These are phyloP conservation scores for Sciurus niger DNA, from an alignment of 2,113 vertebrate species.

Conservation along the genomic window DNA sequence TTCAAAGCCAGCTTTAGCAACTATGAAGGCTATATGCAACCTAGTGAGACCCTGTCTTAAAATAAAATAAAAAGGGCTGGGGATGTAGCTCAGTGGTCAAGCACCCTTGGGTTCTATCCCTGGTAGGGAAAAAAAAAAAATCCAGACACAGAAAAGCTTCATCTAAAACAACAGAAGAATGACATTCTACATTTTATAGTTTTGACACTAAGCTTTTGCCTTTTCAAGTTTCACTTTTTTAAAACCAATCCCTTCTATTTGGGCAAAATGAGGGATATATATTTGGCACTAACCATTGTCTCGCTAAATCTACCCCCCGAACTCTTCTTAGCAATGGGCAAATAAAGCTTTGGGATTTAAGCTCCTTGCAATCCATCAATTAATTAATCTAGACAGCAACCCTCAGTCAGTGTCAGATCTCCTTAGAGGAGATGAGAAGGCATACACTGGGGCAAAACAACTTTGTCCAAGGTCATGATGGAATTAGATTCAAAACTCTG, in stretches of 20 bases:
- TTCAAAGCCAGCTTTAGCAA: too few relatives aligned
- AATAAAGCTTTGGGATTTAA: conserved; percentile 61
- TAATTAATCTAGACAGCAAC: conserved; percentile 76
- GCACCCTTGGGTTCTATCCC: too few relatives aligned
- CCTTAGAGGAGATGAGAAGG: conserved; percentile 57
- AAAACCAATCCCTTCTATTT: background rate
- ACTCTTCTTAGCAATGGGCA: conserved; percentile 49
- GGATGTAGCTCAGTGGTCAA: too few relatives aligned
- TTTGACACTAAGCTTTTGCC: conserved; percentile 5
- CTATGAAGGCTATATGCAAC: too few relatives aligned
- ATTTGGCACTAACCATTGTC: conserved; percentile 10
- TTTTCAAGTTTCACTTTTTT: conserved; percentile 20
- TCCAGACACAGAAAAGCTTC: background rate
- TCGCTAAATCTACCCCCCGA: conserved; percentile 48
- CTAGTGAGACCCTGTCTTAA: too few relatives aligned
- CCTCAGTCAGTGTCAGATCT: conserved; percentile 61
- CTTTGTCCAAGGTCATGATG: conserved; percentile 66
- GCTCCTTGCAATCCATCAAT: conserved; percentile 59
- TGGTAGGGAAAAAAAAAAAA: too few relatives aligned
- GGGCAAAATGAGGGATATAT: background rate
- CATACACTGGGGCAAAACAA: background rate
- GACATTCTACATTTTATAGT: background rate
- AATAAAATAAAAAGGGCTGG: too few relatives aligned
- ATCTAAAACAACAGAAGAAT: background rate
- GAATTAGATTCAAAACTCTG: conserved; percentile 44